These are phyloP conservation scores for Anabacerthia variegaticeps DNA, from an alignment of 2,797 vertebrate genomes.

Conservation along the genomic window DNA sequence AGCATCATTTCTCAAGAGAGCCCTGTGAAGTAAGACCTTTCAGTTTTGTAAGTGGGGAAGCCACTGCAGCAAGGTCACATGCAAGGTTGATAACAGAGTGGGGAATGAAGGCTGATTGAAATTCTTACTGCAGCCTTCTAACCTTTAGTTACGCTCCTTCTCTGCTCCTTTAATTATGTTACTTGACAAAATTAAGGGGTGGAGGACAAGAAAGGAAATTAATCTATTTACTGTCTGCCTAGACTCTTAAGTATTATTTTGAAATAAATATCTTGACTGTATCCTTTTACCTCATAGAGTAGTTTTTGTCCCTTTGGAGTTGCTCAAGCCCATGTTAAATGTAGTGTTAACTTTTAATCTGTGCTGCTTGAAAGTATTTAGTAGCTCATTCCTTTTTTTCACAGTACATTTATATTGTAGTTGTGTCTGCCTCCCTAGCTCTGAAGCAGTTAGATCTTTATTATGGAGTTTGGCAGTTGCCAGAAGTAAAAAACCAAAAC, in stretches of 20 bases:
- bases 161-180: constrained; percentile 35
- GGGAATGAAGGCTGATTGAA: neutral
- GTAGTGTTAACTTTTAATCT: neutral
- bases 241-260: neutral
- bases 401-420: neutral
- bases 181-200: constrained; percentile 38
- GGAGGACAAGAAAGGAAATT: neutral
- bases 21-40: neutral
- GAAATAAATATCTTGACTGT: neutral
- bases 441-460: neutral
- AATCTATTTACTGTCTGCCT: constrained; percentile 22
- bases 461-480: neutral
- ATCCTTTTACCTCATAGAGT: neutral
- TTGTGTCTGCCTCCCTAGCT: neutral
- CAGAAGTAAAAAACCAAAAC: neutral
- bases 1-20: neutral
- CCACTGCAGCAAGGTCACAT: neutral
- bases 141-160: neutral
- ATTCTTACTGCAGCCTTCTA: neutral
- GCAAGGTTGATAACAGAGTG: neutral
- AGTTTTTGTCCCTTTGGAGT: constrained; percentile 11
- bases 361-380: neutral
- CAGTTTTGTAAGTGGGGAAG: neutral
- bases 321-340: neutral
- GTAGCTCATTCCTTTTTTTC: neutral